Evolutionary conservation across 2,797 vertebrate species (phyloP).

Genomic region (Gephyroberyx darwinii): DNA sequence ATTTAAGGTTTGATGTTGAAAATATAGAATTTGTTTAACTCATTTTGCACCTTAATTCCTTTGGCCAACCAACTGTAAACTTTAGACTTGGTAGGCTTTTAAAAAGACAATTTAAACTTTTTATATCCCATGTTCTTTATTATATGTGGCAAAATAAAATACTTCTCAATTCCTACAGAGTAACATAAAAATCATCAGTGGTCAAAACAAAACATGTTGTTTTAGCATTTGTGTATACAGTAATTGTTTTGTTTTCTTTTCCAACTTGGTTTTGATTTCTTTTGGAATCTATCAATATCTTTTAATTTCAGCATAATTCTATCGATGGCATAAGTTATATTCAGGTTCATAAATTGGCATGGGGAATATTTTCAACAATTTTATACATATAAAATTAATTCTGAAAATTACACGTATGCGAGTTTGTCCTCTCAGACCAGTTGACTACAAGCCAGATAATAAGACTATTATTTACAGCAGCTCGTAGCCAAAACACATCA

Average conservation of each 20-base stretch:
- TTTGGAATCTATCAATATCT: slow-evolving; percentile 54
- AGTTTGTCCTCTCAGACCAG: slow-evolving; percentile 49
- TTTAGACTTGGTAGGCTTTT: slow-evolving; percentile 1
- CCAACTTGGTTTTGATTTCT: slow-evolving; percentile 25
- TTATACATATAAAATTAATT: slow-evolving; percentile 59
- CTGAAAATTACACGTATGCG: slow-evolving; percentile 56
- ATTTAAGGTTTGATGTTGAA: slow-evolving; percentile 29
- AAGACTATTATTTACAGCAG: slow-evolving; percentile 70
- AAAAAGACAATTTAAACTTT: background rate
- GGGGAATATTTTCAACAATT: slow-evolving; percentile 43
- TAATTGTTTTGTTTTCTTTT: slow-evolving; percentile 2
- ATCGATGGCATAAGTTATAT: slow-evolving; percentile 15
- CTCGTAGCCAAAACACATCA: slow-evolving; percentile 66
- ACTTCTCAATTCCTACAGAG: slow-evolving; percentile 24
- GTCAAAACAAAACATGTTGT: slow-evolving; percentile 25
- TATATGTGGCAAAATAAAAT: too few species aligned
- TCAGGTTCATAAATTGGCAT: slow-evolving; percentile 18
- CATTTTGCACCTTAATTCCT: background rate
- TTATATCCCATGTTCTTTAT: too few species aligned
- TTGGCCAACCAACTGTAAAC: too few species aligned
- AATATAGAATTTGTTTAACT: background rate
- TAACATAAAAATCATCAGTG: slow-evolving; percentile 28
- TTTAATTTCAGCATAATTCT: slow-evolving; percentile 29
- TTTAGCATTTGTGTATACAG: slow-evolving; percentile 16
- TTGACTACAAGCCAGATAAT: slow-evolving; percentile 65